A percentile compares a stretch with the other conserved stretches of the same genome.
phyloP scores from a whole-genome alignment of 2,113 vertebrate genomes.

The human (Homo sapiens) region DNA sequence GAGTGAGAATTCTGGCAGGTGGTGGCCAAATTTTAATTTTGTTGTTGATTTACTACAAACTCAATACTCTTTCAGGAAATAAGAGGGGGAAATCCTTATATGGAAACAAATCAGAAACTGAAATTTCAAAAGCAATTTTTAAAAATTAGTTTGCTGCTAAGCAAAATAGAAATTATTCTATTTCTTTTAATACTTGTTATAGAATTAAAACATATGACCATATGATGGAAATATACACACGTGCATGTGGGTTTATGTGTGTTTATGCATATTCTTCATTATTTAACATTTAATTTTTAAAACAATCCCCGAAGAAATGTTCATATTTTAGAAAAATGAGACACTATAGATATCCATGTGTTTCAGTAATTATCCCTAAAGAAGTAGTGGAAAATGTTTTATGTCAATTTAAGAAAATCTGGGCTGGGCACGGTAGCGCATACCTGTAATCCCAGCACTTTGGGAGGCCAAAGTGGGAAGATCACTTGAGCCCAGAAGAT shows the following conservation, averaged over 20 bases:
- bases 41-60: background rate
- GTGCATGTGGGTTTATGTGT: background rate
- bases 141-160: background rate
- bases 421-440: too few relatives aligned
- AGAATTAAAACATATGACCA: constrained; percentile 5
- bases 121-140: background rate
- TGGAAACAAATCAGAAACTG: background rate
- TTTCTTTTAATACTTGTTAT: background rate
- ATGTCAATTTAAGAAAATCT: background rate
- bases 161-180: background rate
- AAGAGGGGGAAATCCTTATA: background rate
- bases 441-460: too few relatives aligned
- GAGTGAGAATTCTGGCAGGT: constrained; percentile 68
- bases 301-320: constrained; percentile 5
- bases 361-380: background rate
- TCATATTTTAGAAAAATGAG: constrained; percentile 31
- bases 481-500: too few relatives aligned
- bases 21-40: constrained; percentile 59
- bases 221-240: background rate
- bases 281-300: constrained; percentile 49
- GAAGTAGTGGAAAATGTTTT: background rate
- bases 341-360: background rate
- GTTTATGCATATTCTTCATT: background rate
- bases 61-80: constrained; percentile 19
- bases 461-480: too few relatives aligned